Conservation (phyloP, 2,113 vertebrate genomes). For the Rhinopomastus cyanomelas region DNA sequence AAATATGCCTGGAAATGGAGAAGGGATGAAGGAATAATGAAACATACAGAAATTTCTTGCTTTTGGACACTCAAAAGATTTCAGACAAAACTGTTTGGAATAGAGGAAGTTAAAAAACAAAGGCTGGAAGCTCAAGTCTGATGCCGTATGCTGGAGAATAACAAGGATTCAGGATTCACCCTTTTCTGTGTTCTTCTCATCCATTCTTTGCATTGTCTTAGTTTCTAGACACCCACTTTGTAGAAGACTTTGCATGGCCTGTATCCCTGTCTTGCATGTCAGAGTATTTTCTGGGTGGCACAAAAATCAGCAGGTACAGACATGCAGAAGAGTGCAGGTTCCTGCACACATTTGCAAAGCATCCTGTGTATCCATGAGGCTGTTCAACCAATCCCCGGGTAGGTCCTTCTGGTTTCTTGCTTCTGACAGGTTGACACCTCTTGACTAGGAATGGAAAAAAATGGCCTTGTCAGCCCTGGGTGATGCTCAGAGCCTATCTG, state of each 20-base stretch:
- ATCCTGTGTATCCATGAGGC: accelerated
- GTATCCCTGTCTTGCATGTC: neutral
- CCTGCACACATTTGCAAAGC: neutral
- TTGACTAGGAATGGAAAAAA: neutral
- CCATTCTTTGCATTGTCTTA: neutral
- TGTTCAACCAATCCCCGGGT: neutral
- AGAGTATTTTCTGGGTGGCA: neutral
- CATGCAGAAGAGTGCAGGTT: accelerated
- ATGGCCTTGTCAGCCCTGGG: neutral
- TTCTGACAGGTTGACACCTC: neutral
- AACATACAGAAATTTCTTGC: neutral
- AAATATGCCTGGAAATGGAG: neutral
- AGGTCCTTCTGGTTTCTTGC: neutral
- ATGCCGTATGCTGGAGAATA: neutral
- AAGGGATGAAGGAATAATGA: neutral
- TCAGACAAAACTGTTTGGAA: neutral
- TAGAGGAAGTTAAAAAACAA: neutral
- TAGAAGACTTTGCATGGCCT: neutral
- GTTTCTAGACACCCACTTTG: neutral
- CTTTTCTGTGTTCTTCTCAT: neutral
- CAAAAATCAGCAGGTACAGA: neutral
- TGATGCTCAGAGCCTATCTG: neutral
- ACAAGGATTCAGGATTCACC: neutral
- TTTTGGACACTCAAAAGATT: neutral
- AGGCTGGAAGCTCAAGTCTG: neutral